Evolutionary conservation across 2,113 vertebrate genomes (phyloP), one percentile per base, ranked within the genome.

Genomic region (Colistium nudipinnis): DNA sequence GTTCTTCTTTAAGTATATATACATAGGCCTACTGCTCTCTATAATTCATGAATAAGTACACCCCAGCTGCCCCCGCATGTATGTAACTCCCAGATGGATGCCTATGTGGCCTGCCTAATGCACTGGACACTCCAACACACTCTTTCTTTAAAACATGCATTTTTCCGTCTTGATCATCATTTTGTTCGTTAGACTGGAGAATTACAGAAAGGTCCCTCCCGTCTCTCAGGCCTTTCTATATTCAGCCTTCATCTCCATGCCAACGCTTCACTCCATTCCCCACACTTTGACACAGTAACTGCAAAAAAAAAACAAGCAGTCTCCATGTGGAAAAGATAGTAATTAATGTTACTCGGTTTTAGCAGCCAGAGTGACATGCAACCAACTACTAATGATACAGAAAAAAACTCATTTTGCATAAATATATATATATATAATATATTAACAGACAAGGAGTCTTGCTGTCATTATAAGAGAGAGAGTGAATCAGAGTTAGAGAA

Each of bases 1-100:
- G 47, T 61, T 57, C 16, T 47, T 55, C 10, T 70, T 75, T 53
- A 48, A 54, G 59, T 62, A 27, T 30, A 51, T 7, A 51, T 14
- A 70, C 35, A 69, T 45, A 49, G 48, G 59, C 51, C 33, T 60
- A 38, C 7, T 44, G 52, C 22, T 35, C 38, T 86, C 49, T 64
- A 84, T 86, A 76, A 87, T 84, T 86, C 56, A 86, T 82, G 60
- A n/a, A 48, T 53, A 60, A 54, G 55, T 66, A 31, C 47, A 48
- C 27, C 20, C 19, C 62, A 77, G 73, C 57, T 62, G 47, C 38
- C 60, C 53, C 25, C 1, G 52, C 68, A 75, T 6, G 5, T 47
- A 86, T 77, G 54, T 17, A 71, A 25, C 47, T 73, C 53, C 51
- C 74, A 60, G 25, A 43, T 70, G 53, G 66, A 54, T 65, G 76